A percentile compares a stretch with the other conserved stretches of the same genome.
Evolutionary conservation across 2,888 invertebrate genomes (phyloP).

Genomic region (Rotaria sp.): DNA sequence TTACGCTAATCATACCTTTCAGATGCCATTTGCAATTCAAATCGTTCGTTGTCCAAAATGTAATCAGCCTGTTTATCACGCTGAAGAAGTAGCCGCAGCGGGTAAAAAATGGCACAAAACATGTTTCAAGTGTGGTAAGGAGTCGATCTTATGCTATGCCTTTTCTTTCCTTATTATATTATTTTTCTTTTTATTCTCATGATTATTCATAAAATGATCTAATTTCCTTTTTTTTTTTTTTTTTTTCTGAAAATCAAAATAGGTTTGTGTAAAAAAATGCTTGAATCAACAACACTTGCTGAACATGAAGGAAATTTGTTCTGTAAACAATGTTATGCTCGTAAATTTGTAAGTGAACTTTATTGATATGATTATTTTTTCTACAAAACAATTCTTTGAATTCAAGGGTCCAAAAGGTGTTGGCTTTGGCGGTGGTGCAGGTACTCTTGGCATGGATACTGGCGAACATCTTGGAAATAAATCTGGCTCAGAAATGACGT

Average conservation of each 20-base stretch:
- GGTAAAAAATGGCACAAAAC: conserved; percentile 32
- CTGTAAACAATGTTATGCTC: conserved; percentile 86
- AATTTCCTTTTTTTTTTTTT: conserved; percentile 27
- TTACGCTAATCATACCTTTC: neutral
- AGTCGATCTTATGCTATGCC: conserved; percentile 52
- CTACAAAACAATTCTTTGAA: no score
- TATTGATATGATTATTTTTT: no score
- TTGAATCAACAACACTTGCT: conserved; percentile 82
- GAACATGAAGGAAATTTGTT: conserved; percentile 85
- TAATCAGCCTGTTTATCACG: conserved; percentile 30
- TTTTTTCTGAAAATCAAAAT: conserved; percentile 42
- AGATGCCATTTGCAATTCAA: conserved; percentile 4
- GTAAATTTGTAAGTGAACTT: conserved; percentile 88
- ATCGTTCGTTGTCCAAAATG: conserved; percentile 31
- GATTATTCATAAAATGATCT: conserved; percentile 64
- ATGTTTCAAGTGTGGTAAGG: conserved; percentile 52
- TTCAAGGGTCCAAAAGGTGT: conserved; percentile 82
- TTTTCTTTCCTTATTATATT: neutral
- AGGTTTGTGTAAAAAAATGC: conserved; percentile 79
- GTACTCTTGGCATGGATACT: conserved; percentile 83
- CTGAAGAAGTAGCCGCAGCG: conserved; percentile 28
- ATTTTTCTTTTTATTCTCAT: neutral
- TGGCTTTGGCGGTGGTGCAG: conserved; percentile 87
- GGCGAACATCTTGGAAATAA: conserved; percentile 75
- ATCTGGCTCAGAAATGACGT: conserved; percentile 51